A percentile compares a stretch with the other conserved stretches of the same genome.
phyloP scores from a whole-genome alignment of 2,797 vertebrate genomes.

The Mormyrops attenuatus region DNA sequence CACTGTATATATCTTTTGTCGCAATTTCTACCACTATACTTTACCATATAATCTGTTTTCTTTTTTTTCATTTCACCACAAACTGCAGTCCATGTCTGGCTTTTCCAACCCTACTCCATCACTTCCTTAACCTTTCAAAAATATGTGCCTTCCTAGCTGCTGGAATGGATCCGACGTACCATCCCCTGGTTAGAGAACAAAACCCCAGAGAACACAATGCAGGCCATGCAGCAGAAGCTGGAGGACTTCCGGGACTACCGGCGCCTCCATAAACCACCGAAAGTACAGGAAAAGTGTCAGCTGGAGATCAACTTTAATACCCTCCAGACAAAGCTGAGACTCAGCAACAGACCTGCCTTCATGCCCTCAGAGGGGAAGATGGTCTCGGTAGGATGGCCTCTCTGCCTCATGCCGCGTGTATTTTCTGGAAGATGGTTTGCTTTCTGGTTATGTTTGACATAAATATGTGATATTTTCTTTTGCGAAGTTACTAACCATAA shows the following conservation, averaged over 20 bases:
- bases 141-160: slow-evolving; percentile 60
- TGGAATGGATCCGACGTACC: slow-evolving; percentile 97
- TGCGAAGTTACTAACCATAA: background rate
- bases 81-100: background rate
- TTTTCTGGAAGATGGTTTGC: background rate
- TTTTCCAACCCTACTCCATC: background rate
- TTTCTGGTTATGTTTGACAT: background rate
- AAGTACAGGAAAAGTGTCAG: slow-evolving; percentile 98
- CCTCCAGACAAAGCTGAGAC: slow-evolving; percentile 92
- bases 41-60: slow-evolving; percentile 7
- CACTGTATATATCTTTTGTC: background rate
- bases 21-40: background rate
- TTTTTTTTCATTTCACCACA: background rate
- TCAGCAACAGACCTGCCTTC: slow-evolving; percentile 95
- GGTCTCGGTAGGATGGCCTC: slow-evolving; percentile 81
- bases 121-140: background rate
- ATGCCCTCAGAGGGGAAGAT: slow-evolving; percentile 98
- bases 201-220: slow-evolving; percentile 93
- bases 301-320: slow-evolving; percentile 99
- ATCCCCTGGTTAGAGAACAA: slow-evolving; percentile 98
- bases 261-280: slow-evolving; percentile 92
- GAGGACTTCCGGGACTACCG: slow-evolving; percentile 96
- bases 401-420: background rate
- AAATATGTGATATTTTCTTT: background rate
- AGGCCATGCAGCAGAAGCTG: slow-evolving; percentile 98